Percentiles rank a stretch among this genome's conserved stretches.
Evolutionary conservation across 2,797 vertebrate genomes (phyloP).

Genomic region (Myotis myotis): DNA sequence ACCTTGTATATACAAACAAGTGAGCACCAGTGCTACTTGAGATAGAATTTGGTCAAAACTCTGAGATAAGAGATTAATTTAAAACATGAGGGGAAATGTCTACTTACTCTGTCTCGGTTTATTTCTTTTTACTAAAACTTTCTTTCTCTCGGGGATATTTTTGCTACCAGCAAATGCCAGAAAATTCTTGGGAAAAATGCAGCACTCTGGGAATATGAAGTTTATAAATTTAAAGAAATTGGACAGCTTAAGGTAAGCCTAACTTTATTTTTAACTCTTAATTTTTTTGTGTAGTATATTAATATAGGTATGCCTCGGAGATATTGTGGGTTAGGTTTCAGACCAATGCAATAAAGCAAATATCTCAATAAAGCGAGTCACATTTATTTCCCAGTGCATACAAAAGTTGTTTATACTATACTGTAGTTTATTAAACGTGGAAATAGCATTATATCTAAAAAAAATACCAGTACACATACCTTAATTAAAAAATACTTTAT

Average conservation of each 20-base stretch:
- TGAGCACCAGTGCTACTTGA: neutral
- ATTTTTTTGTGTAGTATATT: neutral
- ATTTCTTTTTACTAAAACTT: neutral
- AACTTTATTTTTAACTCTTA: slow-evolving; percentile 38
- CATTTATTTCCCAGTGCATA: neutral
- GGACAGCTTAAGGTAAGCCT: slow-evolving; percentile 94
- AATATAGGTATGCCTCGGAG: neutral
- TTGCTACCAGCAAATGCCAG: slow-evolving; percentile 92
- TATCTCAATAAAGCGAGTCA: neutral
- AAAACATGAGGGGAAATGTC: neutral
- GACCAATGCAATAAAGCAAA: neutral
- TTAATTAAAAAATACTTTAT: neutral
- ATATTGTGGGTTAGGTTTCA: neutral
- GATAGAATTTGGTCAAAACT: neutral
- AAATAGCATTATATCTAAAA: neutral
- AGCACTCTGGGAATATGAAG: slow-evolving; percentile 98
- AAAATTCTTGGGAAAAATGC: slow-evolving; percentile 99
- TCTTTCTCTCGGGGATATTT: slow-evolving; percentile 56
- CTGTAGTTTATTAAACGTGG: neutral
- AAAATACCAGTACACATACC: neutral
- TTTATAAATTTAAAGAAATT: slow-evolving; percentile 97
- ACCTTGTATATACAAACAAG: neutral
- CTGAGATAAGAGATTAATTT: neutral
- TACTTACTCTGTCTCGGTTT: slow-evolving; percentile 1
- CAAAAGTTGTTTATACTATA: neutral